Evolutionary conservation across 2,797 vertebrate genomes (phyloP), one percentile per base, ranked within the genome.

Genomic region (Chaetodon trifasciatus): DNA sequence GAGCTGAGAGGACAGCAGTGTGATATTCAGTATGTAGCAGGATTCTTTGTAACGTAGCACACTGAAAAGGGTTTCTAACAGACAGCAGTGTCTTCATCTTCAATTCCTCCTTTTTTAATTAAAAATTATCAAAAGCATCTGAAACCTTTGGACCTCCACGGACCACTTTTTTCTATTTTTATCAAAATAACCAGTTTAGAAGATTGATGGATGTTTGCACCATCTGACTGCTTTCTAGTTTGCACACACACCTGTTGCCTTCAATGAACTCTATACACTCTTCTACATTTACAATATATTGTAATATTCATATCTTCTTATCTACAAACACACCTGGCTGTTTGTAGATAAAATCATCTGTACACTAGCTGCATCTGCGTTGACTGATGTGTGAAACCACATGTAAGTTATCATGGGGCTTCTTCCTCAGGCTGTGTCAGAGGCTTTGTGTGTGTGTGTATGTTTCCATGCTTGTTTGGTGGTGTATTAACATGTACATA

Each of bases 401-500:
- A 66, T 77, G 76, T 68, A 13, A 83, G 80, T 79, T 49, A 74
- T 79, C 78, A 67, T 71, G 44, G 46, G 53, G 61, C 21, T 79
- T 16, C 13, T 35, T 61, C 64, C 57, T 58, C 44, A 2, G 62
- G 75, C 50, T 73, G 40, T 68, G 58, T 78, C 19, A 56, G 23
- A 40, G 23, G 52, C 46, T 66, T 16, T 42, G n/a, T 65, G 76
- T 65, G 56, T 19, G 39, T 58, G 42, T 56, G 55, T 35, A 16
- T 32, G 55, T 67, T 35, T 55, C 40, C 50, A 49, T 4, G 9
- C 35, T 39, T 21, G 15, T 60, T 24, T 52, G 35, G 23, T 39
- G 67, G 50, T 44, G 46, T 75, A 75, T 77, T 74, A 82, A 78
- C 82, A 85, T 85, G 66, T 79, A 79, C 10, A 1, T 72, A 73